A percentile compares a stretch with the other conserved stretches of the same genome.
Evolutionary conservation across 2,113 vertebrate genomes (phyloP).

Genomic region (Rhodinocichla rosea): DNA sequence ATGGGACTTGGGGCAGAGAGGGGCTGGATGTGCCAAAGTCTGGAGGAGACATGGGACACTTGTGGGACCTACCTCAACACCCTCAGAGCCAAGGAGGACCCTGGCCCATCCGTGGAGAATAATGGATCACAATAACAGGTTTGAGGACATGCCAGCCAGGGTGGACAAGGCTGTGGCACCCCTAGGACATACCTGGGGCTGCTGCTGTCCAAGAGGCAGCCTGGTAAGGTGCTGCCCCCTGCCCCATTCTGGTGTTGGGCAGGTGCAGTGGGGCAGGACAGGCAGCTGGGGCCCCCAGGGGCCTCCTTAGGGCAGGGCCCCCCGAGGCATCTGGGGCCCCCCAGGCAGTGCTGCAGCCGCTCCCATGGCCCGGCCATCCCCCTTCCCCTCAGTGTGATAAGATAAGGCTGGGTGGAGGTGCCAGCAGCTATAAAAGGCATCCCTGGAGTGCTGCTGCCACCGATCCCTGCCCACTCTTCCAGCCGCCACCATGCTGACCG

Average conservation of each 20-base stretch:
- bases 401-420: not conserved
- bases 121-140: not conserved
- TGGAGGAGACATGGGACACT: not conserved
- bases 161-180: not conserved
- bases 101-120: accelerated
- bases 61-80: not conserved
- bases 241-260: not conserved
- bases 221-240: not conserved
- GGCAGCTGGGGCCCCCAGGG: not conserved
- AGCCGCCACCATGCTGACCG: slow-evolving; percentile 51
- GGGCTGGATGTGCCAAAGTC: accelerated
- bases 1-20: not conserved
- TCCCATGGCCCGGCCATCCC: not conserved
- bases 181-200: accelerated
- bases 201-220: not conserved
- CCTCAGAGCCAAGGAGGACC: not conserved
- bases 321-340: not conserved
- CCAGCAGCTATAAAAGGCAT: not conserved
- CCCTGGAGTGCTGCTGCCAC: accelerated
- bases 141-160: accelerated
- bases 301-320: not conserved
- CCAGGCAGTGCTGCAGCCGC: accelerated
- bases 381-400: not conserved
- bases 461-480: not conserved
- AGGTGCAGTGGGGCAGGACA: not conserved